These are phyloP conservation scores for Halcyon smyrnensis DNA, from an alignment of 2,797 vertebrate genomes.

Conservation along the genomic window DNA sequence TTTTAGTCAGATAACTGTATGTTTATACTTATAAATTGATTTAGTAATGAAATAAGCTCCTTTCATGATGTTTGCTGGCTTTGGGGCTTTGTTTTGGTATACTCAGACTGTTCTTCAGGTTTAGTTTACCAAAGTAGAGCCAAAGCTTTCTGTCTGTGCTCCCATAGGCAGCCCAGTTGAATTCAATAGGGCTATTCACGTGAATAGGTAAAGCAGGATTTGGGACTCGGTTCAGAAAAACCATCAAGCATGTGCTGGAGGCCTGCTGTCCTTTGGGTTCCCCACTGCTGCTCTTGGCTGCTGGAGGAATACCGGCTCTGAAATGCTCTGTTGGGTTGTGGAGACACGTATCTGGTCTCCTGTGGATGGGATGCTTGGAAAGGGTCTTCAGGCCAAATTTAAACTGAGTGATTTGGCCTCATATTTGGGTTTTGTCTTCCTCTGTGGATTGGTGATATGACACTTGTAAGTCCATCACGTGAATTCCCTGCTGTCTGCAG, in stretches of 20 bases:
- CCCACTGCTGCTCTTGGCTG: background rate
- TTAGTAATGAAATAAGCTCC: conserved; percentile 65
- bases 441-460: background rate
- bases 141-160: conserved; percentile 2
- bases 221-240: background rate
- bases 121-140: conserved; percentile 52
- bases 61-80: conserved; percentile 61
- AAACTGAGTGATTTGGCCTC: background rate
- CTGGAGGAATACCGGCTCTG: background rate
- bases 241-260: background rate
- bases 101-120: conserved; percentile 32
- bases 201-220: background rate
- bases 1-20: conserved; percentile 60
- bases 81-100: conserved; percentile 62
- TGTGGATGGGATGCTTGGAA: background rate
- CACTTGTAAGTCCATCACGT: background rate
- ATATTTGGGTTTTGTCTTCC: background rate
- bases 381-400: background rate
- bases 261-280: background rate
- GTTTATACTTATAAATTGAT: conserved; percentile 56
- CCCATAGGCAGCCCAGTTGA: background rate
- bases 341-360: background rate
- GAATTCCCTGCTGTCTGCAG: background rate
- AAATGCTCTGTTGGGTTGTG: background rate
- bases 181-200: conserved; percentile 64